These are phyloP conservation scores for Marmota monax DNA, from an alignment of 2,113 vertebrate species.

Conservation along the genomic window DNA sequence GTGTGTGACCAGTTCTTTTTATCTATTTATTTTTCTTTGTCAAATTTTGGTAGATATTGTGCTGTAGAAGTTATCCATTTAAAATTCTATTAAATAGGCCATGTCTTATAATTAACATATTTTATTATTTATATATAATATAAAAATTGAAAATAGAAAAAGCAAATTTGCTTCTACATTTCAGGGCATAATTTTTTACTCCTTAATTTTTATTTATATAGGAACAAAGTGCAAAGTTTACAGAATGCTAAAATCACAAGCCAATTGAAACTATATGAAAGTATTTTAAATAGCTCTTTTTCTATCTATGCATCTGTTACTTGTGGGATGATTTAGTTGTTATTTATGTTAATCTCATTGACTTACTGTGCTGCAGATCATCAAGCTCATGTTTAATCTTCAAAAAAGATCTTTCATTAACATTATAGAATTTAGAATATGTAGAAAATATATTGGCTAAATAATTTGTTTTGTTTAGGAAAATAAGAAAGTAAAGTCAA, in stretches of 20 bases:
- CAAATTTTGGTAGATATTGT: background rate
- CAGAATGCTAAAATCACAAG: background rate
- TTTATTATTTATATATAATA: background rate
- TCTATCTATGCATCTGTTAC: background rate
- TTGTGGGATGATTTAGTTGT: background rate
- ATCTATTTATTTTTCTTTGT: background rate
- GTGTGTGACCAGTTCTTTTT: background rate
- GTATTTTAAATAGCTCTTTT: background rate
- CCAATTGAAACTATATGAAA: background rate
- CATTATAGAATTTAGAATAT: background rate
- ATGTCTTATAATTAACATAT: background rate
- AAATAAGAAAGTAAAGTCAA: background rate
- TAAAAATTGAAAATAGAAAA: background rate
- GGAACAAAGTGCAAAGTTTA: background rate
- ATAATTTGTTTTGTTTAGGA: background rate
- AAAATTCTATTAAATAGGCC: background rate
- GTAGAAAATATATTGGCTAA: background rate
- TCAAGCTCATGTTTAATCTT: background rate
- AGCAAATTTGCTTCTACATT: background rate
- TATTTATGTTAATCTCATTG: background rate
- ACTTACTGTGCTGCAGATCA: background rate
- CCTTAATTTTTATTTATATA: background rate
- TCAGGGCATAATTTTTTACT: background rate
- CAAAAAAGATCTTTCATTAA: background rate
- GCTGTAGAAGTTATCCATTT: background rate